Percentiles rank a stretch among this genome's conserved stretches.
Conservation (phyloP, 2,888 invertebrate genomes). For the Amphipyra tragopoginis region DNA sequence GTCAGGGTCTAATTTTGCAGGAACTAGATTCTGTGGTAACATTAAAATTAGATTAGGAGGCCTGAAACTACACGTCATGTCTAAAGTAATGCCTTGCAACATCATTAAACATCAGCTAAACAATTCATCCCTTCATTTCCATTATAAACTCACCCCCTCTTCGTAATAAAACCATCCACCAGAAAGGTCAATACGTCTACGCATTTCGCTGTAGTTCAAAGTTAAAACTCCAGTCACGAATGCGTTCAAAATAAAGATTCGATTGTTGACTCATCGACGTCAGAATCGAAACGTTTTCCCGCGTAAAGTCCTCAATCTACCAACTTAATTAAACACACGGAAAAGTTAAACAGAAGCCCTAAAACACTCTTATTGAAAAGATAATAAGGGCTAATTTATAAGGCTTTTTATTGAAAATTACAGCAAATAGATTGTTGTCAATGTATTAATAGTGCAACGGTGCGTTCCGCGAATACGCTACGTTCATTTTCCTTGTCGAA, state of each 20-base stretch:
- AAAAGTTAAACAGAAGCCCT: constrained; percentile 20
- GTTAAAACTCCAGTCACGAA: constrained; percentile 70
- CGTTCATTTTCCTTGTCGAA: constrained; percentile 84
- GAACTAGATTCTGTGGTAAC: constrained; percentile 3
- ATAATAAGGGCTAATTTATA: constrained; percentile 53
- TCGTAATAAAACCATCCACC: constrained; percentile 28
- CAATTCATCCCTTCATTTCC: constrained; percentile 31
- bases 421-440: constrained; percentile 63
- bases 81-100: constrained; percentile 18
- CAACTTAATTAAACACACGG: constrained; percentile 41
- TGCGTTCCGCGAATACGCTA: constrained; percentile 81
- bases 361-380: constrained; percentile 46
- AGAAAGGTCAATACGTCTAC: constrained; percentile 49
- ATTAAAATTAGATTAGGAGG: constrained; percentile 28
- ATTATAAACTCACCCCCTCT: constrained; percentile 33
- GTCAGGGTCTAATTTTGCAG: background rate
- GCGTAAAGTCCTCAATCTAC: constrained; percentile 70
- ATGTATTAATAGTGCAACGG: constrained; percentile 85
- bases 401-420: constrained; percentile 19
- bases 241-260: constrained; percentile 74
- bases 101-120: constrained; percentile 35
- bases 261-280: constrained; percentile 77
- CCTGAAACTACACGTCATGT: background rate
- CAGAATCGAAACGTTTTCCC: constrained; percentile 78
- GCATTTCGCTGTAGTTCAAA: constrained; percentile 23